Evolutionary conservation across 2,113 vertebrate species (phyloP).

Genomic region (Oryzias woworae): DNA sequence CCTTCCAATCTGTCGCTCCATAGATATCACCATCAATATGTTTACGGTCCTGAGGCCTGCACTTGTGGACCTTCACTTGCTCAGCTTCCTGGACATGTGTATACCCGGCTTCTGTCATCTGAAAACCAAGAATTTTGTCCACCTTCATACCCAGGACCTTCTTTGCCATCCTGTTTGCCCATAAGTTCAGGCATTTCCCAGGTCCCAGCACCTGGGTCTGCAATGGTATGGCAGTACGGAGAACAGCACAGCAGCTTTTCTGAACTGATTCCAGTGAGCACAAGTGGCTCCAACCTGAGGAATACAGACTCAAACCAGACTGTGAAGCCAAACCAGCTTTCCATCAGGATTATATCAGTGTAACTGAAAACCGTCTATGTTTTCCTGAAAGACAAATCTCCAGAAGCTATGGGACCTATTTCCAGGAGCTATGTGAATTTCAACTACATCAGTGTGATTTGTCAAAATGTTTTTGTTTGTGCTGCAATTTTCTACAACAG

Average conservation of each 20-base stretch:
- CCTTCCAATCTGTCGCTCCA: constrained; percentile 13
- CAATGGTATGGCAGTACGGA: constrained; percentile 30
- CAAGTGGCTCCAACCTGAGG: constrained; percentile 8
- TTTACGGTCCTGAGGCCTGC: constrained; percentile 6
- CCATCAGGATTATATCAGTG: constrained; percentile 67
- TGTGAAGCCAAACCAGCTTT: constrained; percentile 43
- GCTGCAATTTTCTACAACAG: constrained; percentile 5
- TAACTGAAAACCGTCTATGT: constrained; percentile 29
- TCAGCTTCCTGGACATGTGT: constrained; percentile 38
- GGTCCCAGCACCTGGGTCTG: background rate
- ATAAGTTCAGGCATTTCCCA: background rate
- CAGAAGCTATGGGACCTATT: constrained; percentile 4
- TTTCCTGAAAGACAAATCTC: background rate
- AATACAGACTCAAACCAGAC: constrained; percentile 33
- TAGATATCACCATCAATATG: constrained; percentile 56
- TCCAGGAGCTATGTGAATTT: background rate
- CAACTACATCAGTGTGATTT: constrained; percentile 13
- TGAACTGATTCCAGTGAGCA: background rate
- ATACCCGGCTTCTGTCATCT: constrained; percentile 36
- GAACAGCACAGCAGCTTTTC: constrained; percentile 18
- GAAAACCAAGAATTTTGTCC: constrained; percentile 6
- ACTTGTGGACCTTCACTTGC: constrained; percentile 1
- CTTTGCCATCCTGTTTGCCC: constrained; percentile 10
- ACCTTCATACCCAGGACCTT: constrained; percentile 25
- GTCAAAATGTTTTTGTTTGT: constrained; percentile 5